Evolutionary conservation across 1,140 invertebrate genomes (phyloP).

Genomic region (Aphaenogaster floridana): DNA sequence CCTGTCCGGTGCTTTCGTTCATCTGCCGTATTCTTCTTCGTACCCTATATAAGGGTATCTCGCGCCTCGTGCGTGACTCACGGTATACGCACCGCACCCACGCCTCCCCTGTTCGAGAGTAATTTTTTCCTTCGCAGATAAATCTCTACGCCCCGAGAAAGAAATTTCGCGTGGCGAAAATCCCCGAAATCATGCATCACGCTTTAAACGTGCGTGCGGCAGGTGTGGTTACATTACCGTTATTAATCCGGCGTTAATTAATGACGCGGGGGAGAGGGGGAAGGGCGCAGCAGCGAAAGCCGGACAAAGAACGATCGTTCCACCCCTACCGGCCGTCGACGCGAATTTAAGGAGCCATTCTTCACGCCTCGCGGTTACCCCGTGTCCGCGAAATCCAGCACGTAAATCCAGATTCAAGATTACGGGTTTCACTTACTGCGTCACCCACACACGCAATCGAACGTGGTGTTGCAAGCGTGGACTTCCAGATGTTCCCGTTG

Average conservation of each 20-base stretch:
- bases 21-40: neutral
- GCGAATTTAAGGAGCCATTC: constrained; percentile 37
- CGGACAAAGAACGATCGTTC: constrained; percentile 7
- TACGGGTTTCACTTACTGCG: neutral
- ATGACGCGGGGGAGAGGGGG: constrained; percentile 36
- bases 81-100: neutral
- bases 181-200: constrained; percentile 57
- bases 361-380: constrained; percentile 1
- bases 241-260: constrained; percentile 74
- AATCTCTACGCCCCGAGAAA: neutral
- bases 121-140: constrained; percentile 8
- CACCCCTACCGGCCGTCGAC: neutral
- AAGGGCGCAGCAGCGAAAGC: neutral
- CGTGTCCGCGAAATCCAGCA: neutral
- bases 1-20: neutral
- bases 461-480: neutral
- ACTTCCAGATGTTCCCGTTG: neutral
- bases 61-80: constrained; percentile 19
- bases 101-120: neutral
- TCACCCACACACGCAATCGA: neutral
- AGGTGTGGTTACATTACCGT: constrained; percentile 66
- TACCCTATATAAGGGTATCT: no score
- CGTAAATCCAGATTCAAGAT: constrained; percentile 1
- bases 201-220: constrained; percentile 24
- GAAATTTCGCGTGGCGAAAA: neutral